Conservation (phyloP, 2,888 invertebrate genomes). For the Gymnoscelis rufifasciata region DNA sequence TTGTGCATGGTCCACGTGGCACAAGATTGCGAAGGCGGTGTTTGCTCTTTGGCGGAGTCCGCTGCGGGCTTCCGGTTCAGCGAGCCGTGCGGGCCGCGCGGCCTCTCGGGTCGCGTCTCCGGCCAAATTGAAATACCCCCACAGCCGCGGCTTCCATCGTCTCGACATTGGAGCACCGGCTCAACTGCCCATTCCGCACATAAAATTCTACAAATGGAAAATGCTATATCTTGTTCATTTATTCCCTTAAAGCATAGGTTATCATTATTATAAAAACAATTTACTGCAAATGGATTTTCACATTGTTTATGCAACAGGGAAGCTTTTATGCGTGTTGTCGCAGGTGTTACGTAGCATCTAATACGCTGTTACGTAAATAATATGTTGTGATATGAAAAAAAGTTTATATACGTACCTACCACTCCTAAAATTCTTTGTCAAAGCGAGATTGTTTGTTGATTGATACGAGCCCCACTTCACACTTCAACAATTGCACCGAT, state of each 20-base stretch:
- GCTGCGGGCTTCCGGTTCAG: slow-evolving; percentile 74
- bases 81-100: slow-evolving; percentile 69
- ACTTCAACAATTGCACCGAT: too few species aligned
- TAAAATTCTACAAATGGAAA: slow-evolving; percentile 35
- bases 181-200: slow-evolving; percentile 30
- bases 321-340: slow-evolving; percentile 4
- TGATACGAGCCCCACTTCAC: too few species aligned
- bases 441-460: too few species aligned
- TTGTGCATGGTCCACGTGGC: slow-evolving; percentile 72
- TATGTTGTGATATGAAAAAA: slow-evolving; percentile 12
- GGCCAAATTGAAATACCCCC: slow-evolving; percentile 77
- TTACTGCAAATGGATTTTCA: slow-evolving; percentile 7
- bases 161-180: slow-evolving; percentile 18
- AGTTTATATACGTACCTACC: neutral
- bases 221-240: slow-evolving; percentile 15
- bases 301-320: slow-evolving; percentile 1
- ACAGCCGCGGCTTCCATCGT: slow-evolving; percentile 31
- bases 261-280: slow-evolving; percentile 9
- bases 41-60: slow-evolving; percentile 76
- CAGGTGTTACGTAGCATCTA: slow-evolving; percentile 11
- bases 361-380: slow-evolving; percentile 7
- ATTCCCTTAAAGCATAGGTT: slow-evolving; percentile 3
- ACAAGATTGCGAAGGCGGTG: slow-evolving; percentile 77
- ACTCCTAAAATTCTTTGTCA: too few species aligned
- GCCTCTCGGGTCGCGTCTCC: slow-evolving; percentile 75